Percentiles rank a stretch among this genome's conserved stretches.
phyloP scores from a whole-genome alignment of 2,888 invertebrate genomes.

The Drosophila mimica region DNA sequence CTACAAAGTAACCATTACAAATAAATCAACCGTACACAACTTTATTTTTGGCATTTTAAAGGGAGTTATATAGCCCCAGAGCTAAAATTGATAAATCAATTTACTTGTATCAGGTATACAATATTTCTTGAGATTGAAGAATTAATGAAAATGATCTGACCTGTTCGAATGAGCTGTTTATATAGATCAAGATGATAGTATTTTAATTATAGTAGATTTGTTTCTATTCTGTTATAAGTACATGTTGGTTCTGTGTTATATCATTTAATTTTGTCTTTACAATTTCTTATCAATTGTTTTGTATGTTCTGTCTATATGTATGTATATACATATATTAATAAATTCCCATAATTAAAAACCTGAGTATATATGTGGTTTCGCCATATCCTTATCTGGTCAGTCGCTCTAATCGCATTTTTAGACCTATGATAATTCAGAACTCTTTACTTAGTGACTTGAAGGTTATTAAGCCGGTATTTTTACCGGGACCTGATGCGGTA shows the following conservation, averaged over 20 bases:
- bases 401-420: no score
- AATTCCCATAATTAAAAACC: no score
- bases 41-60: background rate
- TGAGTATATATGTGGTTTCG: no score
- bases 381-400: no score
- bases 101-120: background rate
- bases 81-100: background rate
- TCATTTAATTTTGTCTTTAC: background rate
- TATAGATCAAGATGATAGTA: background rate
- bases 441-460: no score
- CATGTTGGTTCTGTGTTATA: background rate
- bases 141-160: background rate
- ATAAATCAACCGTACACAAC: background rate
- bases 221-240: background rate
- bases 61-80: background rate
- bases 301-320: background rate
- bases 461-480: no score
- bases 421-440: no score
- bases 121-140: no score
- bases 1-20: background rate
- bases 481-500: no score
- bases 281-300: background rate
- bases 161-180: background rate
- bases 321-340: no score
- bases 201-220: background rate